Evolutionary conservation across 30 jellyfish, hydroid and myxozoan species (phyloP).

Genomic region (Aurelia sp.): DNA sequence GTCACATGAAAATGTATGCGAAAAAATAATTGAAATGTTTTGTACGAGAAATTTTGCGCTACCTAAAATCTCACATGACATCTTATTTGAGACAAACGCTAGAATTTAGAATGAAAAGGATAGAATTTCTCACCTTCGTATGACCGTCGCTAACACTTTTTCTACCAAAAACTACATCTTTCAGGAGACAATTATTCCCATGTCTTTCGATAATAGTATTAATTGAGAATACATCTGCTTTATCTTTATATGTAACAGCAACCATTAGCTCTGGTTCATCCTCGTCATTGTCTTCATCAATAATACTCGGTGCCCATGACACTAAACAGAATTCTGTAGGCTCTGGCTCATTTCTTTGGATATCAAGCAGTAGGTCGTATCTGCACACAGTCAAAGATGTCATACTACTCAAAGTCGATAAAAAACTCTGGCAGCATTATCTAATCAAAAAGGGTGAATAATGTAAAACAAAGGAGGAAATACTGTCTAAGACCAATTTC

Average conservation of each 20-base stretch:
- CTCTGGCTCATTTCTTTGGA: constrained; percentile 17
- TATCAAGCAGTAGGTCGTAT: constrained; percentile 7
- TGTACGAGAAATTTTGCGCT: no score
- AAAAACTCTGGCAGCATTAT: no score
- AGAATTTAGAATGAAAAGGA: no score
- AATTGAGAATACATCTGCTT: constrained; percentile 65
- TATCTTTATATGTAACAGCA: constrained; percentile 65
- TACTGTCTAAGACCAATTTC: no score
- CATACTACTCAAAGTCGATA: neutral
- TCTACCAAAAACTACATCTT: constrained; percentile 58
- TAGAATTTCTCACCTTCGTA: constrained; percentile 53
- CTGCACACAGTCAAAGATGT: constrained; percentile 12
- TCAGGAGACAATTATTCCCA: constrained; percentile 13
- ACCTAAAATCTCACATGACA: no score
- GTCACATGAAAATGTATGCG: no score
- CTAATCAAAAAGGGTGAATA: no score
- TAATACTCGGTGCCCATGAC: constrained; percentile 78
- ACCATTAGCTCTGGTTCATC: constrained; percentile 65
- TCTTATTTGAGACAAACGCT: no score
- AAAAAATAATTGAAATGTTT: no score
- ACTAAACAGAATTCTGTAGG: constrained; percentile 58
- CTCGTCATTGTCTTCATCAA: constrained; percentile 49
- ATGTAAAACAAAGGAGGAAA: no score
- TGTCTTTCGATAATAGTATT: constrained; percentile 30
- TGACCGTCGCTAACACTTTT: constrained; percentile 64